Conservation (phyloP, 2,888 invertebrate species). For the Caenorhabditis sp. region DNA sequence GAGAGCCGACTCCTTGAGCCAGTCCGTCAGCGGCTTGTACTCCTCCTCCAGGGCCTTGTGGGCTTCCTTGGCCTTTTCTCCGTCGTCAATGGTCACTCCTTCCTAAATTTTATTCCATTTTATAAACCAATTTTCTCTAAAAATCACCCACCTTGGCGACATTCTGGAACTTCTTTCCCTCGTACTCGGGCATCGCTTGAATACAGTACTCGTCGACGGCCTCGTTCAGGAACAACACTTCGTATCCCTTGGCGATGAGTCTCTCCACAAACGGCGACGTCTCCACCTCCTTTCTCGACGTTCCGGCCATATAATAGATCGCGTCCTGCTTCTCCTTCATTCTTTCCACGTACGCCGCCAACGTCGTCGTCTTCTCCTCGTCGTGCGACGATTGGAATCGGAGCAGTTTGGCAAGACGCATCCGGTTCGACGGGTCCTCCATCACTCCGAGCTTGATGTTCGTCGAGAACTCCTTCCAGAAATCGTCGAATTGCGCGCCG, state of each 20-base stretch:
- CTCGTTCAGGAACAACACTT: slow-evolving; percentile 90
- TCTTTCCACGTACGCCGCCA: slow-evolving; percentile 91
- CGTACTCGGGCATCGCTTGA: slow-evolving; percentile 95
- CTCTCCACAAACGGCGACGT: slow-evolving; percentile 95
- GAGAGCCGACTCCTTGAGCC: slow-evolving; percentile 87
- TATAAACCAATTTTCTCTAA: neutral
- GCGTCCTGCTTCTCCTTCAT: slow-evolving; percentile 96
- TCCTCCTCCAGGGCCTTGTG: slow-evolving; percentile 86
- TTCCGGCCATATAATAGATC: slow-evolving; percentile 96
- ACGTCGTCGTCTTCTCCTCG: slow-evolving; percentile 84
- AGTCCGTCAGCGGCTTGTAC: slow-evolving; percentile 91
- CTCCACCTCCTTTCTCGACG: slow-evolving; percentile 86
- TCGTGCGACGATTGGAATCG: slow-evolving; percentile 83
- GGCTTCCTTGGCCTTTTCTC: slow-evolving; percentile 83
- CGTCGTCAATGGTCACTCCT: slow-evolving; percentile 81
- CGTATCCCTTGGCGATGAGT: slow-evolving; percentile 91
- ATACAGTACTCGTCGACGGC: slow-evolving; percentile 98
- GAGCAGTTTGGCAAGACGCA: slow-evolving; percentile 91
- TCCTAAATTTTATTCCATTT: slow-evolving; percentile 81
- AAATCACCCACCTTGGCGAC: slow-evolving; percentile 87
- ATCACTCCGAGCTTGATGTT: slow-evolving; percentile 96
- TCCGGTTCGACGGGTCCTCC: slow-evolving; percentile 96
- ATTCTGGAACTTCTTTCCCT: slow-evolving; percentile 99
- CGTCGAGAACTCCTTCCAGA: slow-evolving; percentile 99
- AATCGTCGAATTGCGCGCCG: slow-evolving; percentile 89